Percentiles rank a stretch among this genome's conserved stretches.
These are phyloP conservation scores for Hylaeus anthracinus DNA, from an alignment of 1,140 invertebrate genomes.

Conservation along the genomic window DNA sequence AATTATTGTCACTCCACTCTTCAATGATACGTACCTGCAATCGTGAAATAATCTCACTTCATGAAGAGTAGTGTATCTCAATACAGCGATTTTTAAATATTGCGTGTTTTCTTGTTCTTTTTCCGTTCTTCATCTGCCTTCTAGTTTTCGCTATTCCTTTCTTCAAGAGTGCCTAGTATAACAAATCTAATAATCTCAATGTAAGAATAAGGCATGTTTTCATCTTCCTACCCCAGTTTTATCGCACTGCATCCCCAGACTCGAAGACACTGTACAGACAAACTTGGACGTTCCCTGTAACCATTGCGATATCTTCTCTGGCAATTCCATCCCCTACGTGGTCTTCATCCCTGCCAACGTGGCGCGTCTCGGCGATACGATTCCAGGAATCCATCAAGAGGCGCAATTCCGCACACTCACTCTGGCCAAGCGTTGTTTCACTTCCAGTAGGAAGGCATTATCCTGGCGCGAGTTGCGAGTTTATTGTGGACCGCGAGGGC, in stretches of 20 bases:
- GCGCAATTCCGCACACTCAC: slow-evolving; percentile 52
- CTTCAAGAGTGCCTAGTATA: background rate
- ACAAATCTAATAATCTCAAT: too few species aligned
- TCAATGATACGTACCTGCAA: too few species aligned
- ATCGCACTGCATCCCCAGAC: background rate
- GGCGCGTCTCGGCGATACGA: slow-evolving; percentile 32
- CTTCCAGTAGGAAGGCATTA: slow-evolving; percentile 62
- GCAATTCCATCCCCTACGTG: background rate
- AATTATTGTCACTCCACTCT: too few species aligned
- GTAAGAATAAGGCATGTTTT: too few species aligned
- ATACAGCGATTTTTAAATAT: too few species aligned
- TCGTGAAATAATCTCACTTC: too few species aligned
- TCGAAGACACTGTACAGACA: background rate
- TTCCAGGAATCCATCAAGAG: slow-evolving; percentile 60
- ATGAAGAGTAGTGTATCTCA: too few species aligned
- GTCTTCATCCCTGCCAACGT: background rate
- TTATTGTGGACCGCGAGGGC: slow-evolving; percentile 60
- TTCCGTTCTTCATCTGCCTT: too few species aligned
- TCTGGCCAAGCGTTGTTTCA: slow-evolving; percentile 52
- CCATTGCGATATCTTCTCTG: background rate
- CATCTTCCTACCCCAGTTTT: too few species aligned
- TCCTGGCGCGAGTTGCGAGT: slow-evolving; percentile 52
- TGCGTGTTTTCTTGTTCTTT: too few species aligned
- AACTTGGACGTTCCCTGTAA: slow-evolving; percentile 15
- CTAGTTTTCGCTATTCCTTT: background rate